Percentiles rank a stretch among this genome's conserved stretches.
phyloP scores from a whole-genome alignment of 2,888 invertebrate species.

The Macroteleia sp. region DNA sequence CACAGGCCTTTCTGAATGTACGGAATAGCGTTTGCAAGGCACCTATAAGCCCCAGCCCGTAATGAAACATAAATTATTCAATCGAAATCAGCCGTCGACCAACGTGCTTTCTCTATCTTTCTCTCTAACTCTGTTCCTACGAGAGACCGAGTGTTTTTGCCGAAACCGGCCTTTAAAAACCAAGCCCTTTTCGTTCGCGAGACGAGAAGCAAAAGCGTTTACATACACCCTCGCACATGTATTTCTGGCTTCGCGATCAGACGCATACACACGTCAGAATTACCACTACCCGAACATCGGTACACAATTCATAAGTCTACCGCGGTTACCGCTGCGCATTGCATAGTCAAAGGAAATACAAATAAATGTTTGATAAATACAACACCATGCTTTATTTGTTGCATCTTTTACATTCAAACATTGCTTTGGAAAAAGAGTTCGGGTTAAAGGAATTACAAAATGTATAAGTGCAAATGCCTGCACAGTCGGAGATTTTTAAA shows the following conservation, averaged over 20 bases:
- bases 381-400: constrained; percentile 54
- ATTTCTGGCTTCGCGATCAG: too few species aligned
- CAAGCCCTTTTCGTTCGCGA: constrained; percentile 63
- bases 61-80: constrained; percentile 85
- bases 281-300: constrained; percentile 47
- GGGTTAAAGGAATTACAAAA: constrained; percentile 81
- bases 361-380: constrained; percentile 63
- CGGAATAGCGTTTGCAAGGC: constrained; percentile 82
- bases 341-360: constrained; percentile 63
- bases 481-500: constrained; percentile 39
- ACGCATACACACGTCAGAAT: constrained; percentile 56
- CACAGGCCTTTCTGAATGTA: constrained; percentile 82
- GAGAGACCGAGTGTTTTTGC: constrained; percentile 72
- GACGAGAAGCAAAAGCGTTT: constrained; percentile 62
- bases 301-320: constrained; percentile 62
- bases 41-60: constrained; percentile 82
- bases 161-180: constrained; percentile 77
- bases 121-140: constrained; percentile 41
- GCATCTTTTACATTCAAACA: constrained; percentile 59
- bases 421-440: constrained; percentile 80
- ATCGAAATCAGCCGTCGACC: constrained; percentile 83
- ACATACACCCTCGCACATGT: constrained; percentile 30
- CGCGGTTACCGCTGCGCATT: constrained; percentile 50
- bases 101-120: constrained; percentile 18
- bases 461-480: constrained; percentile 45